Evolutionary conservation across 2,888 invertebrate genomes (phyloP).

Genomic region (Achlya flavicornis): DNA sequence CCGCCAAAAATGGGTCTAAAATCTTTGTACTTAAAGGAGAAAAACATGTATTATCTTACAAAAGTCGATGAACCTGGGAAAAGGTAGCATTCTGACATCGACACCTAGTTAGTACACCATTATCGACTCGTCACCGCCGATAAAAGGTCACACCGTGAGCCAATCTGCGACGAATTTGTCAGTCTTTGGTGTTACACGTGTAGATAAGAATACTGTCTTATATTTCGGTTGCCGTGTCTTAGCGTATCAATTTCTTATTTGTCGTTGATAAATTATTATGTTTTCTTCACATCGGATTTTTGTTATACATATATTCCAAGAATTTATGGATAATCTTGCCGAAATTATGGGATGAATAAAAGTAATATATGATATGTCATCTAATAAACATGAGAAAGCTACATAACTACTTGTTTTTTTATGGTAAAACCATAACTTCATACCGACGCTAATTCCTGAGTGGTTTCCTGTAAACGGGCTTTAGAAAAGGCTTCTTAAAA

Average conservation of each 20-base stretch:
- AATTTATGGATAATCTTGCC: not conserved
- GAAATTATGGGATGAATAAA: not conserved
- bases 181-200: conserved; percentile 51
- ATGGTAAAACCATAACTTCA: too few species aligned
- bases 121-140: conserved; percentile 41
- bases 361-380: too few species aligned
- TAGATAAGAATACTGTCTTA: conserved; percentile 32
- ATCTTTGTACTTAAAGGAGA: conserved; percentile 14
- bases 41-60: conserved; percentile 44
- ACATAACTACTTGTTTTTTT: too few species aligned
- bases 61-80: conserved; percentile 35
- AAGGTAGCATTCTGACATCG: conserved; percentile 26
- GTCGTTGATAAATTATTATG: conserved; percentile 20
- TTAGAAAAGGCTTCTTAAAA: too few species aligned
- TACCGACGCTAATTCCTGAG: too few species aligned
- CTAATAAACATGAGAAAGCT: too few species aligned
- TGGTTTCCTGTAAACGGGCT: too few species aligned
- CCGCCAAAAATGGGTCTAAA: not conserved
- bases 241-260: conserved; percentile 11
- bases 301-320: not conserved
- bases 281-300: conserved; percentile 21
- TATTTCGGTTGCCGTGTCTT: conserved; percentile 25
- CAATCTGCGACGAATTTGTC: conserved; percentile 44
- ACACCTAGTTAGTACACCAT: conserved; percentile 27
- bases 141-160: conserved; percentile 38